Evolutionary conservation across 2,113 vertebrate species (phyloP).

Genomic region (Sylvilagus bachmani): DNA sequence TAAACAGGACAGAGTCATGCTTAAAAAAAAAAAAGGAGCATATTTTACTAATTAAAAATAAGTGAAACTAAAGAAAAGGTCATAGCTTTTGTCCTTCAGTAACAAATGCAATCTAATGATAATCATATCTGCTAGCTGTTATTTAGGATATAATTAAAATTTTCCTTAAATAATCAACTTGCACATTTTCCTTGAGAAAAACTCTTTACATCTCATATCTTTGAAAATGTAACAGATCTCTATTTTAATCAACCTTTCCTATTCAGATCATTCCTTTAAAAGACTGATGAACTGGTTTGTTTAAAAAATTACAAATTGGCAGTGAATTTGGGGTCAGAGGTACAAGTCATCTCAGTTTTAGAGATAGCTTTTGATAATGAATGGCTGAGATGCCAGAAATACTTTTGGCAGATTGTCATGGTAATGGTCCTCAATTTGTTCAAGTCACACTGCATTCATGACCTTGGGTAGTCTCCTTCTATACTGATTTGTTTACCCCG

Average conservation of each 20-base stretch:
- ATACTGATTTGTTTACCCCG: not conserved
- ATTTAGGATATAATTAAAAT: conserved; percentile 57
- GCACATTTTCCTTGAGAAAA: conserved; percentile 57
- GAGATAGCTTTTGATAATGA: conserved; percentile 43
- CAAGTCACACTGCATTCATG: conserved; percentile 6
- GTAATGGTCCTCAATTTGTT: conserved; percentile 40
- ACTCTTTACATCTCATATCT: conserved; percentile 50
- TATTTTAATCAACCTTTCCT: conserved; percentile 64
- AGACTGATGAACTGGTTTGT: conserved; percentile 38
- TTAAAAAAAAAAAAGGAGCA: conserved; percentile 6
- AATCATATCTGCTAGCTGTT: not conserved
- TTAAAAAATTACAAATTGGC: conserved; percentile 24
- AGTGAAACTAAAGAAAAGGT: conserved; percentile 55
- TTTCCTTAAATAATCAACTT: conserved; percentile 59
- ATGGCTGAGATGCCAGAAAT: not conserved
- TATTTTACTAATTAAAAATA: conserved; percentile 64
- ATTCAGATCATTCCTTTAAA: conserved; percentile 59
- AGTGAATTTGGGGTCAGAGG: conserved; percentile 26
- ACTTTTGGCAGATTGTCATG: conserved; percentile 20
- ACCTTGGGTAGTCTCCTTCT: conserved; percentile 3
- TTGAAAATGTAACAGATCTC: conserved; percentile 54
- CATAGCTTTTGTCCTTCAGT: not conserved
- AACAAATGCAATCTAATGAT: conserved; percentile 48
- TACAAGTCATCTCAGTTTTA: conserved; percentile 47
- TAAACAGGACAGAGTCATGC: conserved; percentile 44